Evolutionary conservation across 2,113 vertebrate genomes (phyloP).

Genomic region (Callorhinus ursinus): DNA sequence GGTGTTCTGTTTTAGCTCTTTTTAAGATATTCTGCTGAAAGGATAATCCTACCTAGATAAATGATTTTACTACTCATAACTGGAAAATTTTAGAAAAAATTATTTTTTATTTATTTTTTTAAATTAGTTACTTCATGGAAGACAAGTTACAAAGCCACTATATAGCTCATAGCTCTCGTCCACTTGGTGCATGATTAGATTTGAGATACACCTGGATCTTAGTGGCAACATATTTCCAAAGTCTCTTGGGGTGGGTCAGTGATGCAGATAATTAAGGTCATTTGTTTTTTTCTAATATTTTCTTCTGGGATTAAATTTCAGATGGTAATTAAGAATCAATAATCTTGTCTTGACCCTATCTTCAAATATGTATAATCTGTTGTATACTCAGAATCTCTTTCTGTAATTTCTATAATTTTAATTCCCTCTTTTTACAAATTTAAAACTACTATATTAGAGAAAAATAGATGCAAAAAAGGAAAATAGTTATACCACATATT

Average conservation of each 20-base stretch:
- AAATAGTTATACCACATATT: neutral
- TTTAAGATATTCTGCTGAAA: neutral
- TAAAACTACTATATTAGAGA: neutral
- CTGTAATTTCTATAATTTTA: constrained; percentile 22
- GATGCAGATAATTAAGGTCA: neutral
- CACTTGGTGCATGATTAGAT: neutral
- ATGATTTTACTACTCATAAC: neutral
- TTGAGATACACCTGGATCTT: neutral
- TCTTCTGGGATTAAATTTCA: constrained; percentile 16
- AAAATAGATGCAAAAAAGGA: neutral
- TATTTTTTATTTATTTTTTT: neutral
- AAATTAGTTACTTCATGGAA: neutral
- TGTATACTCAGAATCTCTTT: neutral
- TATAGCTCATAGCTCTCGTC: neutral
- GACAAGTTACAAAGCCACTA: neutral
- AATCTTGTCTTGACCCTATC: constrained; percentile 18
- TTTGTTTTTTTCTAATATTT: neutral
- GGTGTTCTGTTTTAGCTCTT: neutral
- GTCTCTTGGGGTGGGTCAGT: neutral
- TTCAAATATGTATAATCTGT: neutral
- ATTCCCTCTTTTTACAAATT: neutral
- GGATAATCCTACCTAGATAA: neutral
- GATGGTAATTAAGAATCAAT: neutral
- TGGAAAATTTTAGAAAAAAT: neutral
- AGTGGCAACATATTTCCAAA: neutral